Base-by-base conservation (phyloP, 2,113 vertebrate genomes). In the Vireo altiloquus region DNA sequence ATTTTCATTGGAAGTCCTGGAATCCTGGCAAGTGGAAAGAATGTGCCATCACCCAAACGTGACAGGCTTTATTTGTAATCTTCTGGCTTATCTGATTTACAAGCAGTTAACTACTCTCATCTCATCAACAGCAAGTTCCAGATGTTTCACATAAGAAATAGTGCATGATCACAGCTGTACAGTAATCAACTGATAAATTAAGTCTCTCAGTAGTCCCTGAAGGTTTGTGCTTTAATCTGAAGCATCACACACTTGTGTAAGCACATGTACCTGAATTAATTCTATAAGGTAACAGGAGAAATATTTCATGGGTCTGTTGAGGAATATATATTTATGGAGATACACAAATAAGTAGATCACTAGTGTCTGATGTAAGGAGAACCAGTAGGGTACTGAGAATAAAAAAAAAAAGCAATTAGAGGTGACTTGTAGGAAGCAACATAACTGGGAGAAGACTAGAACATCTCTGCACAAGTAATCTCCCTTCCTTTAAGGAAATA, bases 1-100 rank as follows among this genome's bases (percentile, higher is more conserved):
- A 4, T 50, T 50, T 92, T 28, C 31, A 39, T 1, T 46, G 50
- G 3, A 68, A 71, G n/a, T 9, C 50, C 57, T 24, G 44, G 37
- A 61, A 76, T 52, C 10, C 24, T 5, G 22, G 13, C 49, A 87
- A 81, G n/a, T 9, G 8, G 22, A 30, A 65, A 40, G 47, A 35
- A 52, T 4, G 11, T 18, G 33, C 47, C 30, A 61, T 49, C 37
- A 23, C 44, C 50, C 63, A 50, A 21, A 68, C 0, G 0, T 5
- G 30, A 39, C 52, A 35, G 30, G 39, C 44, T 56, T 63, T 53
- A 47, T 52, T 72, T 63, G 71, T 70, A 18, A 93, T 61, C 86
- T 72, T 52, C 42, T 46, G 18, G 39, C 1, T 9, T 17, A 53
- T 23, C 40, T 74, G 42, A 69, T 64, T 83, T 47, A 63, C 52